Conservation (phyloP, 2,113 vertebrate genomes). For the Hippopotamus amphibius region DNA sequence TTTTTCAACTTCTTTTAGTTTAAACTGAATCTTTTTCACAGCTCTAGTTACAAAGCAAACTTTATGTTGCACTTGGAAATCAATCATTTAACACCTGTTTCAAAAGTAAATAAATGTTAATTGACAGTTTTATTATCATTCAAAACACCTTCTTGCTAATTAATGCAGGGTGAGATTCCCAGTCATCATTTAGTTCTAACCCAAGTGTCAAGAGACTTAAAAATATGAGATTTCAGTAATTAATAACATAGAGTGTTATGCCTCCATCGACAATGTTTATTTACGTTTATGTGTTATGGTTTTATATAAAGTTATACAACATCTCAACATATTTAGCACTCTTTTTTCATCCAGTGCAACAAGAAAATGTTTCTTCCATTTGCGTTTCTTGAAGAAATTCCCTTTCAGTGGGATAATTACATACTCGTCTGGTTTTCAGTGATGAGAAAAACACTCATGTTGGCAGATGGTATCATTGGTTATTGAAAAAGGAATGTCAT, state of each 20-base stretch:
- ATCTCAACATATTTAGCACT: neutral
- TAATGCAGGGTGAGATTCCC: conserved; percentile 26
- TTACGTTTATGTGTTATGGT: neutral
- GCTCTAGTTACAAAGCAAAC: conserved; percentile 38
- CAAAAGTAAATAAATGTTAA: conserved; percentile 74
- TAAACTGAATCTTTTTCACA: conserved; percentile 45
- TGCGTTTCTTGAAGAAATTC: conserved; percentile 21
- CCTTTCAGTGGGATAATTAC: conserved; percentile 16
- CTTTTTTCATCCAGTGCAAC: neutral
- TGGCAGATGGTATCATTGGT: conserved; percentile 49
- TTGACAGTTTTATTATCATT: conserved; percentile 56
- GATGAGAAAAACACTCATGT: neutral
- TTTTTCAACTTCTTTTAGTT: conserved; percentile 22
- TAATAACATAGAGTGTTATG: neutral
- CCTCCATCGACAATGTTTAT: neutral
- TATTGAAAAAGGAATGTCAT: neutral
- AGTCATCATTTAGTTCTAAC: neutral
- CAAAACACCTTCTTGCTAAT: conserved; percentile 56
- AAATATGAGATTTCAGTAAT: conserved; percentile 3
- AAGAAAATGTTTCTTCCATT: neutral
- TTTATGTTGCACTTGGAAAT: conserved; percentile 54
- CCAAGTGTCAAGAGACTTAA: neutral
- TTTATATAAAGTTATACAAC: conserved; percentile 11
- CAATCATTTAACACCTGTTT: conserved; percentile 68
- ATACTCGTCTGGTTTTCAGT: neutral